Conservation (phyloP, 2,113 vertebrate genomes). For the Dryoscopus gambensis region DNA sequence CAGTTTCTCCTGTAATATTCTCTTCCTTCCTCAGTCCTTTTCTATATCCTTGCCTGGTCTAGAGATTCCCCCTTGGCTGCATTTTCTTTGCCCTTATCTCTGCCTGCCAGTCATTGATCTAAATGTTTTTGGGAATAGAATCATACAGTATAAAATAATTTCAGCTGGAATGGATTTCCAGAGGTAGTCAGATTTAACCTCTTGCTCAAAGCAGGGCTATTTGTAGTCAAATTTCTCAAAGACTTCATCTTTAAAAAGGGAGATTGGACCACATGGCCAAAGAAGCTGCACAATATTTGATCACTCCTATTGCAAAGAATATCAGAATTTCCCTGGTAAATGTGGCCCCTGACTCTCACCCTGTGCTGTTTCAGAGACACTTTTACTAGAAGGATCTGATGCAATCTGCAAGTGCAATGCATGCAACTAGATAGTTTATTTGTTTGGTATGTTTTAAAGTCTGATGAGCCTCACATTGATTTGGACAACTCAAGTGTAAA, state of each 20-base stretch:
- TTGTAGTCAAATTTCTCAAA: background rate
- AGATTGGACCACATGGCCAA: background rate
- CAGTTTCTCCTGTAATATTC: background rate
- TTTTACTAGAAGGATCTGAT: background rate
- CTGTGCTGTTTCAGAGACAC: background rate
- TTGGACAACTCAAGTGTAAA: background rate
- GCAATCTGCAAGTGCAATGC: background rate
- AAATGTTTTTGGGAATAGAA: background rate
- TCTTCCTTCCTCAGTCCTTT: background rate
- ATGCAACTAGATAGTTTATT: background rate
- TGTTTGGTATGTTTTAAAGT: background rate
- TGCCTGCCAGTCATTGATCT: background rate
- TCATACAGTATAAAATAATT: background rate
- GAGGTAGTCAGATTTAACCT: background rate
- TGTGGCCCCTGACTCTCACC: background rate
- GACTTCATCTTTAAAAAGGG: background rate
- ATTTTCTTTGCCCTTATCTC: background rate
- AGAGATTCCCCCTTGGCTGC: background rate
- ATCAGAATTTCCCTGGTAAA: background rate
- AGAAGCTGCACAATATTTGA: background rate
- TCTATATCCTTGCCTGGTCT: background rate
- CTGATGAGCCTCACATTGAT: background rate
- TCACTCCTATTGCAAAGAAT: background rate
- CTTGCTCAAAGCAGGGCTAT: background rate
- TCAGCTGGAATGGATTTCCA: background rate